A percentile compares a stretch with the other conserved stretches of the same genome.
phyloP scores from a whole-genome alignment of 2,888 invertebrate species.

The Cacoxenus indagator region DNA sequence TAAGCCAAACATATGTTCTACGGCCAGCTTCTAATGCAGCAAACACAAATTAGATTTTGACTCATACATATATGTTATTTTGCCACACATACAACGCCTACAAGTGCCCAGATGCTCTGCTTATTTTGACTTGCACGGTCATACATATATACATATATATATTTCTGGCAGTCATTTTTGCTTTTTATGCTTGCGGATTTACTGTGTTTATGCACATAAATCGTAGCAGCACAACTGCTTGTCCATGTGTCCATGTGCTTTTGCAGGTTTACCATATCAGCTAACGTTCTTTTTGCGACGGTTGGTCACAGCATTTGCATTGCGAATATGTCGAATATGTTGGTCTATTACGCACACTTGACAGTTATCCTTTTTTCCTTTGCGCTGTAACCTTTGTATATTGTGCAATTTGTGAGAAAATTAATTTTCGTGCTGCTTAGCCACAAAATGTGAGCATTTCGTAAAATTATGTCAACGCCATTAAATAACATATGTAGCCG shows the following conservation, averaged over 20 bases:
- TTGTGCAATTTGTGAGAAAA: constrained; percentile 12
- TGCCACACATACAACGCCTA: too few relatives aligned
- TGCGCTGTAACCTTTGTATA: neutral
- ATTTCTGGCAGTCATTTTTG: neutral
- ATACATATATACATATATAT: neutral
- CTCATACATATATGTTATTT: too few relatives aligned
- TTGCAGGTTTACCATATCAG: neutral
- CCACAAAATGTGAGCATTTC: too few relatives aligned
- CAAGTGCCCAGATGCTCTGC: neutral
- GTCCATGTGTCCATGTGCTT: neutral
- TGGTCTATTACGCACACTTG: constrained; percentile 2
- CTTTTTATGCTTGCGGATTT: constrained; percentile 45
- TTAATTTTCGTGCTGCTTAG: constrained; percentile 8
- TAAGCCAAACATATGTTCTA: constrained; percentile 14
- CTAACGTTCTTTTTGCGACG: neutral
- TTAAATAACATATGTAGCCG: neutral
- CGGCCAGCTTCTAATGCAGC: neutral
- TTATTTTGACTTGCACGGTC: neutral
- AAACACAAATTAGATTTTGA: neutral
- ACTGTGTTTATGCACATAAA: constrained; percentile 30
- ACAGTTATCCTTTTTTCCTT: neutral
- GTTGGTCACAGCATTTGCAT: neutral
- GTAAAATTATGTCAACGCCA: too few relatives aligned
- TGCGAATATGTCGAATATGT: constrained; percentile 6
- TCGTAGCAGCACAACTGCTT: neutral